Evolutionary conservation across 2,113 vertebrate species (phyloP), one percentile per base, ranked within the genome.

Genomic region (Hydropotes inermis): DNA sequence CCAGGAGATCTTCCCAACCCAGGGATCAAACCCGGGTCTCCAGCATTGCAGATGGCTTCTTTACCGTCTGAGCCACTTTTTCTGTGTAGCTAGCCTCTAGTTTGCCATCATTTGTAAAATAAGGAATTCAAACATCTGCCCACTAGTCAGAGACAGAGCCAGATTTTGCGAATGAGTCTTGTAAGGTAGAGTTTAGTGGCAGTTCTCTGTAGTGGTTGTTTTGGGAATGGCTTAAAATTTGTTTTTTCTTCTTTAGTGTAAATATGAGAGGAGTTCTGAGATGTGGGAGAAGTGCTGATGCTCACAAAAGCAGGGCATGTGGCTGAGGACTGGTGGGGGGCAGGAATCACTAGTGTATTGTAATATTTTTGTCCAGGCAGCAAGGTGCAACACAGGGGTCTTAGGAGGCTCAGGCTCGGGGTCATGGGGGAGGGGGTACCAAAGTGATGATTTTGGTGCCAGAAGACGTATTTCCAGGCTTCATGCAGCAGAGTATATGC

Each of bases 341-440:
- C 27, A 23, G 7, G 6, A 15, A 57, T 64, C 23, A n/a, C 25
- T 27, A 16, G 5, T 16, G 6, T 13, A 17, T 39, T 17, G 1
- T 21, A 36, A 10, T 67, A 28, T 52, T 76, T 93, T 90, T 2
- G 1, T n/a, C 11, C 5, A 64, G 27, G 61, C 28, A 54, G 10
- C 4, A 57, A 54, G 1, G 14, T 74, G 1, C 0, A 30, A 36
- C 5, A 27, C 1, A 28, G 36, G 1, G 9, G 8, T 54, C 27
- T 84, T 54, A 30, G 21, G 58, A 58, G 25, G 50, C 33, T 57
- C 36, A n/a, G 17, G 15, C 50, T 4, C 19, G 16, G 36, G 36
- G 17, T n/a, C 15, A 58, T 33, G 19, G 58, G 7, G n/a, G 54
- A 9, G 64, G 2, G 5, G 12, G 6, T 86, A 11, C n/a, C 55